Percentiles rank a stretch among this genome's conserved stretches.
Conservation (phyloP, 2,113 vertebrate genomes). For the Bufo gargarizans region DNA sequence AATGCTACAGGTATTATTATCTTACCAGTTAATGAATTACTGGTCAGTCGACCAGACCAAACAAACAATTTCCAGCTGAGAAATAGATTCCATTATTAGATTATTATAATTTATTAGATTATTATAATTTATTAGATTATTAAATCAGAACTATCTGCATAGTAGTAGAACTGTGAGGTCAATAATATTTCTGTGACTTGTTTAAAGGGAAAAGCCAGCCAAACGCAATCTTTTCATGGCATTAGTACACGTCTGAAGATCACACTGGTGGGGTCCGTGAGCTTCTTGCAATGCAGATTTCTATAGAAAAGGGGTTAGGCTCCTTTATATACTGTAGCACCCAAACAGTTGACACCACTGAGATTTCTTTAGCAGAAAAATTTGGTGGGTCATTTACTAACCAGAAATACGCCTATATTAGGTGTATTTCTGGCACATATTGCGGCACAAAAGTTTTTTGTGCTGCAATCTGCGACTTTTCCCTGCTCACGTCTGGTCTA, state of each 20-base stretch:
- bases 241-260: background rate
- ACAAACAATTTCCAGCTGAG: background rate
- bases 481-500: too few relatives aligned
- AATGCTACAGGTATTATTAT: background rate
- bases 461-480: too few relatives aligned
- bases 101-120: background rate
- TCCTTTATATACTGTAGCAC: too few relatives aligned
- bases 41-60: background rate
- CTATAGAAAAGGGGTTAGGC: too few relatives aligned
- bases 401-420: too few relatives aligned
- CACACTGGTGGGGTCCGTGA: too few relatives aligned
- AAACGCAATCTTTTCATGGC: background rate
- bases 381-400: too few relatives aligned
- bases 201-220: background rate
- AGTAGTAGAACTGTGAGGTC: background rate
- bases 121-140: background rate
- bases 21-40: background rate
- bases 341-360: too few relatives aligned
- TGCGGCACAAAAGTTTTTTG: too few relatives aligned
- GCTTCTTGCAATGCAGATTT: too few relatives aligned
- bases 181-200: background rate
- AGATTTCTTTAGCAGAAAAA: too few relatives aligned
- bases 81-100: background rate
- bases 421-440: too few relatives aligned
- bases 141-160: background rate